Percentiles rank a stretch among this genome's conserved stretches.
Evolutionary conservation across 2,113 vertebrate species (phyloP).

Genomic region (Pagrus major): DNA sequence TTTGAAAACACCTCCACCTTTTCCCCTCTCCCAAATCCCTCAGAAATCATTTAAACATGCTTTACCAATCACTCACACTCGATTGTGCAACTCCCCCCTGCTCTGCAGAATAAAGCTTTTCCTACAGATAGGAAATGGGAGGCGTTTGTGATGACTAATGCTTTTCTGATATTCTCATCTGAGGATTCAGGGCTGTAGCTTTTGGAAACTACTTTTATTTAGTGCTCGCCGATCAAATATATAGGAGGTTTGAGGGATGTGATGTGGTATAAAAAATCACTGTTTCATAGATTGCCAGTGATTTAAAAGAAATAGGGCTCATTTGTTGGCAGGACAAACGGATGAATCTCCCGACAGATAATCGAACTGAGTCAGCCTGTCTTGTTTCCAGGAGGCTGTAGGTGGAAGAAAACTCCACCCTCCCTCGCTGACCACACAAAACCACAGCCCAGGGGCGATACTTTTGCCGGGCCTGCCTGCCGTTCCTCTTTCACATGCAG

Average conservation of each 20-base stretch:
- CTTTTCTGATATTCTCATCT: conserved; percentile 39
- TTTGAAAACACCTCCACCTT: conserved; percentile 51
- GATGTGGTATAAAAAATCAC: neutral
- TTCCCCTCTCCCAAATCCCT: conserved; percentile 37
- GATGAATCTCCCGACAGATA: neutral
- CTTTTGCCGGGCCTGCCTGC: conserved; percentile 42
- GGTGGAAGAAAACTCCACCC: conserved; percentile 49
- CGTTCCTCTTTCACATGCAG: conserved; percentile 68
- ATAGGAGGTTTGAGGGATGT: neutral
- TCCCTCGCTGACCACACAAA: conserved; percentile 57
- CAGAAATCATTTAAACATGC: conserved; percentile 30
- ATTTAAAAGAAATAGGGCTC: neutral
- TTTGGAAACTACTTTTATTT: neutral
- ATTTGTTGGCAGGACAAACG: neutral
- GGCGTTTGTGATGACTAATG: conserved; percentile 6
- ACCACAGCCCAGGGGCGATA: conserved; percentile 36
- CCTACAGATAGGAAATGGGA: conserved; percentile 1
- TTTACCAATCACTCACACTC: conserved; percentile 39
- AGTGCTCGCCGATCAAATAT: neutral
- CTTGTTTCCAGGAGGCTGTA: conserved; percentile 50
- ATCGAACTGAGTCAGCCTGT: conserved; percentile 21
- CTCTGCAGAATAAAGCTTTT: neutral
- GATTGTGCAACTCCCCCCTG: conserved; percentile 17
- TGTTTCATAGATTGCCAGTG: neutral
- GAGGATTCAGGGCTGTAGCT: neutral